Conservation (phyloP, 2,888 invertebrate genomes). For the Melanostoma mellinum region DNA sequence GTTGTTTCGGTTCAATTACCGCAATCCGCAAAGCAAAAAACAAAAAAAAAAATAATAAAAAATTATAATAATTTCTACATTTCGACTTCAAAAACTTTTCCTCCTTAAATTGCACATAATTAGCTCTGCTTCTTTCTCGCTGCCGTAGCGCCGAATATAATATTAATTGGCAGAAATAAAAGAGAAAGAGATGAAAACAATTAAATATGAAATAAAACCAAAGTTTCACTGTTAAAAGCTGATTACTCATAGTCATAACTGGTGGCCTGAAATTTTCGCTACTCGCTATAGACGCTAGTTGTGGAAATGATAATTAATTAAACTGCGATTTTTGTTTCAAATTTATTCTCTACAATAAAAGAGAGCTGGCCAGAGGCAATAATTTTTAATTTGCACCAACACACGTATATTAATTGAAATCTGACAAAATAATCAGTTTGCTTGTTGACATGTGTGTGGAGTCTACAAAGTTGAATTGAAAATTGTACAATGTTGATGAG, state of each 20-base stretch:
- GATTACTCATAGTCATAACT: slow-evolving; percentile 29
- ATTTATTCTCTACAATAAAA: slow-evolving; percentile 9
- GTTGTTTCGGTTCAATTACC: slow-evolving; percentile 58
- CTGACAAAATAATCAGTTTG: too few species aligned
- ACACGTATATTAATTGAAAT: neutral
- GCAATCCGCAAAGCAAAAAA: slow-evolving; percentile 4
- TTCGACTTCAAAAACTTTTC: slow-evolving; percentile 35
- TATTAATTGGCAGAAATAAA: slow-evolving; percentile 33
- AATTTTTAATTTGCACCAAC: neutral
- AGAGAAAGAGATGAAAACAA: slow-evolving; percentile 30
- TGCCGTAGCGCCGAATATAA: slow-evolving; percentile 21
- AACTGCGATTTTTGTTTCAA: slow-evolving; percentile 24
- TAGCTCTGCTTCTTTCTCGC: slow-evolving; percentile 15
- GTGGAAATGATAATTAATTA: slow-evolving; percentile 38
- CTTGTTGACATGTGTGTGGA: too few species aligned
- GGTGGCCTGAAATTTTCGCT: slow-evolving; percentile 22
- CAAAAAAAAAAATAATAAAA: too few species aligned
- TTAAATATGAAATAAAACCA: slow-evolving; percentile 14
- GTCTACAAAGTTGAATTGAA: too few species aligned
- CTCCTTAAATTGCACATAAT: slow-evolving; percentile 33
- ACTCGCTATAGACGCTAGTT: neutral
- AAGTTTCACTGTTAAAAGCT: slow-evolving; percentile 29
- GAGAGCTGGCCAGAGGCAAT: slow-evolving; percentile 4
- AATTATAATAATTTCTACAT: slow-evolving; percentile 29
- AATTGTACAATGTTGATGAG: too few species aligned